Conservation (phyloP, 1,140 invertebrate species). For the Sminthurinus signatus region DNA sequence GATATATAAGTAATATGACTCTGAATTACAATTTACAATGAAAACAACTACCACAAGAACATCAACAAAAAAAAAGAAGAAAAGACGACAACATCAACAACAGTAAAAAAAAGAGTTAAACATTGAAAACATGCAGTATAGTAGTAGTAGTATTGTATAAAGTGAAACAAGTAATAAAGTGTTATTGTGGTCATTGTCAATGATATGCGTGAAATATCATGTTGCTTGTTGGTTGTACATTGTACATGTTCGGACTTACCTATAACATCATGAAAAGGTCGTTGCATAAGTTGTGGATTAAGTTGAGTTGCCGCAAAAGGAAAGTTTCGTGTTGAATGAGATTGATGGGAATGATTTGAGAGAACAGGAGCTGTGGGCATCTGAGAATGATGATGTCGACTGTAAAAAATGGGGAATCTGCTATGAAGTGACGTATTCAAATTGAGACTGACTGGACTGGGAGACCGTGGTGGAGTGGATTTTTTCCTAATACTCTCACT, state of each 20-base stretch:
- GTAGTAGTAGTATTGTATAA: not conserved
- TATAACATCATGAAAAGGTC: conserved; percentile 36
- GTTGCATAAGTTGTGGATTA: conserved; percentile 26
- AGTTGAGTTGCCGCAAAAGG: conserved; percentile 24
- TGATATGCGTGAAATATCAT: not conserved
- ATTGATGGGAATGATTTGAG: conserved; percentile 11
- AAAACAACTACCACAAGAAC: too few relatives aligned
- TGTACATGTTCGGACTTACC: conserved; percentile 15
- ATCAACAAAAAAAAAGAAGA: not conserved
- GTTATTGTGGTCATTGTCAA: not conserved
- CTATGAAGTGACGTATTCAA: conserved; percentile 15
- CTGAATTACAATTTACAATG: too few relatives aligned
- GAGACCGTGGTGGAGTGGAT: conserved; percentile 12
- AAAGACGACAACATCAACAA: not conserved
- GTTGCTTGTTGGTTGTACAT: not conserved
- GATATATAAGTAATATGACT: too few relatives aligned
- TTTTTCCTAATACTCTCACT: too few relatives aligned
- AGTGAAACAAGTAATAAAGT: not conserved
- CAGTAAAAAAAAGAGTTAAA: not conserved
- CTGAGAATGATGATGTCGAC: too few relatives aligned
- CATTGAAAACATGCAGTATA: not conserved
- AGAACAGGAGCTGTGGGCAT: conserved; percentile 20
- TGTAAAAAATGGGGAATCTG: conserved; percentile 26
- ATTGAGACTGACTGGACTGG: conserved; percentile 1
- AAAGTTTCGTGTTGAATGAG: conserved; percentile 14